A percentile compares a stretch with the other conserved stretches of the same genome.
Evolutionary conservation across 2,888 invertebrate genomes (phyloP).

Genomic region (Caenorhabditis imperialis): DNA sequence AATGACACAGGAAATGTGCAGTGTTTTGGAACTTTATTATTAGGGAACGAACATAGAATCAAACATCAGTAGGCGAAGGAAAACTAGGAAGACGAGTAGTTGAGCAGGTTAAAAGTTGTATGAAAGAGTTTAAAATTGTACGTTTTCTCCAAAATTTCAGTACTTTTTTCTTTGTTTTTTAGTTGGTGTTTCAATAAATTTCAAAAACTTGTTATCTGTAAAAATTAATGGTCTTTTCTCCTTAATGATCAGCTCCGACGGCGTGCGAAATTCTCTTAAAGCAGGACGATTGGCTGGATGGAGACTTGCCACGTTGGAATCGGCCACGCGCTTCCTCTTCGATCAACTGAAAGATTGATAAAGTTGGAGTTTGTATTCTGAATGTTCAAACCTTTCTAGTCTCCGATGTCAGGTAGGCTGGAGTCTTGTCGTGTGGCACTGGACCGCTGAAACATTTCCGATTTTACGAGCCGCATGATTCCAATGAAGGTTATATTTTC

Average conservation of each 20-base stretch:
- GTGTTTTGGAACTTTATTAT: neutral
- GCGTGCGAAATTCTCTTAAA: conserved; percentile 72
- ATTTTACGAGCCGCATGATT: no score
- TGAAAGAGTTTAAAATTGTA: no score
- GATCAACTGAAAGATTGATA: conserved; percentile 66
- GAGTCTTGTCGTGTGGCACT: conserved; percentile 50
- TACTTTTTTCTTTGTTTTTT: no score
- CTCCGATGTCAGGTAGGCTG: conserved; percentile 61
- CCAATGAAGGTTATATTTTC: no score
- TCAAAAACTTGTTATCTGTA: neutral
- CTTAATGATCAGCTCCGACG: conserved; percentile 53
- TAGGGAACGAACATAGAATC: neutral
- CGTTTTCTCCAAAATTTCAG: no score
- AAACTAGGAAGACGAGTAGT: no score
- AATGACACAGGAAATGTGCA: neutral
- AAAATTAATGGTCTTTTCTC: no score
- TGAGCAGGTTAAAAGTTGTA: no score
- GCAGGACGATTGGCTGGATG: conserved; percentile 68
- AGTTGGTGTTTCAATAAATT: neutral
- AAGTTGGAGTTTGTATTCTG: no score
- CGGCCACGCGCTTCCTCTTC: conserved; percentile 65
- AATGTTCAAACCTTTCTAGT: conserved; percentile 56
- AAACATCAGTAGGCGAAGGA: no score
- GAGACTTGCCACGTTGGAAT: conserved; percentile 58
- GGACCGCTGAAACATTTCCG: conserved; percentile 46